Percentiles rank a stretch among this genome's conserved stretches.
phyloP scores from a whole-genome alignment of 1,140 invertebrate genomes.

The Solen grandis region DNA sequence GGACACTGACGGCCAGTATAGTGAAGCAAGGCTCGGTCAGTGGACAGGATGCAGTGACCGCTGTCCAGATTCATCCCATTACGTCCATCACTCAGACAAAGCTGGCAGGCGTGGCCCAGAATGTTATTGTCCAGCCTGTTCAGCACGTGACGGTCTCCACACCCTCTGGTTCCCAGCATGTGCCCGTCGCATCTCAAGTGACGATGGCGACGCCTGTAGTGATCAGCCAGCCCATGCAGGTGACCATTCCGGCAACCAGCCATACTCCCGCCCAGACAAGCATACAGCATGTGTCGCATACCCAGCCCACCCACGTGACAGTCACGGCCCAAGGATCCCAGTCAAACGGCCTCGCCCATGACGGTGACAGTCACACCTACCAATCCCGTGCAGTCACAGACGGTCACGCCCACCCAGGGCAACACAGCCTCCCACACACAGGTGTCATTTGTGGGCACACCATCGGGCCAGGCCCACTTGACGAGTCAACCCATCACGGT shows the following conservation, averaged over 20 bases:
- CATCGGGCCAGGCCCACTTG: neutral
- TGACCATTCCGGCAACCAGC: conserved; percentile 26
- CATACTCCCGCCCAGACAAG: conserved; percentile 14
- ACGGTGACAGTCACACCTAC: conserved; percentile 52
- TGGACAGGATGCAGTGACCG: conserved; percentile 42
- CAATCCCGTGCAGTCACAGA: neutral
- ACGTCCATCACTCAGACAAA: conserved; percentile 48
- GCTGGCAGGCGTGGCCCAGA: conserved; percentile 50
- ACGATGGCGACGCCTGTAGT: conserved; percentile 15
- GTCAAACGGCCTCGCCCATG: conserved; percentile 28
- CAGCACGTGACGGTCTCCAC: conserved; percentile 56
- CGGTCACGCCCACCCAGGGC: no score
- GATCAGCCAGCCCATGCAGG: conserved; percentile 17
- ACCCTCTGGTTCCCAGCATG: conserved; percentile 13
- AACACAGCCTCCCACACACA: conserved; percentile 59
- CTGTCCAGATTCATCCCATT: conserved; percentile 66
- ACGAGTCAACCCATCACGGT: conserved; percentile 30
- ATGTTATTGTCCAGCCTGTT: conserved; percentile 56
- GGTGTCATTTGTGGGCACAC: conserved; percentile 46
- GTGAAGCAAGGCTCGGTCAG: conserved; percentile 55
- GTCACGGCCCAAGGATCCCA: conserved; percentile 13
- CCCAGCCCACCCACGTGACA: conserved; percentile 45
- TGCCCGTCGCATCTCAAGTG: conserved; percentile 32
- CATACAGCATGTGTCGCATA: conserved; percentile 43
- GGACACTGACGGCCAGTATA: conserved; percentile 50